A percentile compares a stretch with the other conserved stretches of the same genome.
Conservation (phyloP, 2,113 vertebrate species). For the Hiodon tergisus region DNA sequence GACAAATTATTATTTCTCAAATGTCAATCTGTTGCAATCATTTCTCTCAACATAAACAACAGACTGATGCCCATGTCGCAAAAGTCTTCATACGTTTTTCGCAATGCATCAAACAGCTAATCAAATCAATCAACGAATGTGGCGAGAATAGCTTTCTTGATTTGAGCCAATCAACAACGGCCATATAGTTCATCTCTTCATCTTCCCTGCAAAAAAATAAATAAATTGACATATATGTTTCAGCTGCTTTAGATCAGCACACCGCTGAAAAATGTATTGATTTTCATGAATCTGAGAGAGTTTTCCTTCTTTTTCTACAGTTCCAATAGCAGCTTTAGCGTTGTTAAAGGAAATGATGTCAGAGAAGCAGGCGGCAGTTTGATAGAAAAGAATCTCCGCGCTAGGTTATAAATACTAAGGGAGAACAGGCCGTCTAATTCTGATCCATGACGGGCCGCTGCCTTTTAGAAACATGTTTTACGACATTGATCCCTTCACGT, state of each 20-base stretch:
- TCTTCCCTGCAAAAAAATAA: slow-evolving; percentile 41
- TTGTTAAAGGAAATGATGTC: slow-evolving; percentile 38
- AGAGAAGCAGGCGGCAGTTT: slow-evolving; percentile 13
- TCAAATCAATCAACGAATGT: slow-evolving; percentile 51
- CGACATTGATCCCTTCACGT: too few species aligned
- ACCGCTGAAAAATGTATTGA: slow-evolving; percentile 50
- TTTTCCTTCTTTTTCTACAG: slow-evolving; percentile 26
- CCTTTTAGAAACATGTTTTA: too few species aligned
- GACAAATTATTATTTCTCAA: too few species aligned
- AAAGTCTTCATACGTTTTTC: slow-evolving; percentile 49
- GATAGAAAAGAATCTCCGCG: neutral
- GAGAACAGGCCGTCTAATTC: neutral
- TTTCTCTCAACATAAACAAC: too few species aligned
- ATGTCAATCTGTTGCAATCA: too few species aligned
- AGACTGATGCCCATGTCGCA: neutral
- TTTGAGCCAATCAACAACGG: slow-evolving; percentile 62
- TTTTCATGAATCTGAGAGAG: slow-evolving; percentile 44
- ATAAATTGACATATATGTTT: slow-evolving; percentile 38
- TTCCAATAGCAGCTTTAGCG: slow-evolving; percentile 45
- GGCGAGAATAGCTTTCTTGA: slow-evolving; percentile 46
- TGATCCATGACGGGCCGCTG: neutral
- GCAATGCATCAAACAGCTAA: slow-evolving; percentile 39
- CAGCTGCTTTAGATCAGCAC: slow-evolving; percentile 49
- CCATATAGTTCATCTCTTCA: slow-evolving; percentile 41
- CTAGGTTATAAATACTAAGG: neutral